Base-by-base conservation (phyloP, 2,113 vertebrate species). In the Acanthisitta chloris region DNA sequence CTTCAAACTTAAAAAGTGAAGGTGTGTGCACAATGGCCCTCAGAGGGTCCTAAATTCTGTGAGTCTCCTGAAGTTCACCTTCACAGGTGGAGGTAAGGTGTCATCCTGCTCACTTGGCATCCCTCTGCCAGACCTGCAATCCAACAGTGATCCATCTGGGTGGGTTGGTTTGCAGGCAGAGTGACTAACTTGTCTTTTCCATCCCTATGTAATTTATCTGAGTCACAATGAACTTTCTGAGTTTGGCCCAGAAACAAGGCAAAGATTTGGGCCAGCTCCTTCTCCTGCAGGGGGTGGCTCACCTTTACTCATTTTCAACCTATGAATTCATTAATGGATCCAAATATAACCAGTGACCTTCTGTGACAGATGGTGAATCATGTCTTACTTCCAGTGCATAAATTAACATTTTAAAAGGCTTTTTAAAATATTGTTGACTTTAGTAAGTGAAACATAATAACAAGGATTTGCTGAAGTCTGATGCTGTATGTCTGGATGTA, bases 351-450 rank as follows among this genome's bases (percentile, higher is more conserved):
- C 66, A 62, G n/a, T 94, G 92, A 92, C 94, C 83, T 90, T 94
- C 83, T 89, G 81, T 85, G 92, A 79, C 88, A 95, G 94, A 86
- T 92, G 86, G 86, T 95, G 83, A 96, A 81, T 87, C 69, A 57
- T 38, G 23, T 91, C 61, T 93, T 65, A 84, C 33, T 93, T 89
- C 57, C 48, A 96, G 74, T 87, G 88, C 69, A 91, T 82, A 89
- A 95, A 93, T 96, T 84, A 93, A 84, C 82, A 95, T 96, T 94
- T 96, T 81, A 78, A 86, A 94, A 92, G 40, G 7, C 25, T 92
- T 95, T 94, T 84, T 2, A 70, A 92, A 92, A 82, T 28, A 55
- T 40, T 81, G 78, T 94, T 96, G 52, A 55, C 46, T 97, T 93
- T 83, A 93, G 38, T 2, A 13, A 78, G 31, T 54, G 69, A 96